Percentiles rank a stretch among this genome's conserved stretches.
These are phyloP conservation scores for Pachyrhynchus sulphureomaculatus DNA, from an alignment of 1,140 invertebrate genomes.

Conservation along the genomic window DNA sequence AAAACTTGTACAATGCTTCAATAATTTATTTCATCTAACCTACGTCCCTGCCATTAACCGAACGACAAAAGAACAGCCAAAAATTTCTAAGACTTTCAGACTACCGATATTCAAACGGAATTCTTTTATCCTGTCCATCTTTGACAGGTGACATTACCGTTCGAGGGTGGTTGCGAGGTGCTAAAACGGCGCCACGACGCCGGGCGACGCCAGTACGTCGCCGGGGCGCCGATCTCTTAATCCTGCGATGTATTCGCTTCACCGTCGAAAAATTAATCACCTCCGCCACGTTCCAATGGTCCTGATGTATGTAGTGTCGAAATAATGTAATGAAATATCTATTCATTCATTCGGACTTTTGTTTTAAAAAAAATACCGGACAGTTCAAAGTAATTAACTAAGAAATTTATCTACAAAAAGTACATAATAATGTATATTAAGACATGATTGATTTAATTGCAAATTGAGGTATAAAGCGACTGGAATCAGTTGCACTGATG, in stretches of 20 bases:
- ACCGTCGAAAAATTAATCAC: slow-evolving; percentile 13
- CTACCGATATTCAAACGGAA: too few species aligned
- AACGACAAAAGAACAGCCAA: not conserved
- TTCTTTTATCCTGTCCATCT: not conserved
- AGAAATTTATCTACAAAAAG: too few species aligned
- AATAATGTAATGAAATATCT: not conserved
- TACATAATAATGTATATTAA: too few species aligned
- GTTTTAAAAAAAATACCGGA: too few species aligned
- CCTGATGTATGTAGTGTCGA: not conserved
- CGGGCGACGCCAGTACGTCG: slow-evolving; percentile 14
- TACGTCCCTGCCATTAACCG: not conserved
- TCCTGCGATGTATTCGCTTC: slow-evolving; percentile 14
- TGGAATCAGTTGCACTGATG: too few species aligned
- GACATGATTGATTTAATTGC: too few species aligned
- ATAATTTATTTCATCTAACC: too few species aligned
- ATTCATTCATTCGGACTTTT: too few species aligned
- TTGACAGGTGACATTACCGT: slow-evolving; percentile 6
- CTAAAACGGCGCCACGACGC: slow-evolving; percentile 9
- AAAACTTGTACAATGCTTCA: too few species aligned
- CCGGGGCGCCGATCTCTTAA: slow-evolving; percentile 8
- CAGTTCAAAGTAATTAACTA: too few species aligned
- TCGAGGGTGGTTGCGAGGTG: not conserved
- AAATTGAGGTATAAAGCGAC: too few species aligned
- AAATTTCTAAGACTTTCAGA: not conserved
- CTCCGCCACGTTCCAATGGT: not conserved